Conservation (phyloP, 1,140 invertebrate species). For the Caenorhabditis remanei region DNA sequence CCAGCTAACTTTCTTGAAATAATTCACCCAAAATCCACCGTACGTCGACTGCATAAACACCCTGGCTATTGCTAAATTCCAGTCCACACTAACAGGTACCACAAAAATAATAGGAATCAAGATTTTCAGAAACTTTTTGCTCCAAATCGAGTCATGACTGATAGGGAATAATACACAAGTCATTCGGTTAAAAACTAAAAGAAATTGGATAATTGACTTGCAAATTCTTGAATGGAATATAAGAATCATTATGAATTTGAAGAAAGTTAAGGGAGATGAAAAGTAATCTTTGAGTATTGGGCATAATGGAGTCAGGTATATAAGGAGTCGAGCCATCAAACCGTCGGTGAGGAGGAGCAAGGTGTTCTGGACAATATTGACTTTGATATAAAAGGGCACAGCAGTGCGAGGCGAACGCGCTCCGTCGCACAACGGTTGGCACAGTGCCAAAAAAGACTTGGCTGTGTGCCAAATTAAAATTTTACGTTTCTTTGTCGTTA, state of each 20-base stretch:
- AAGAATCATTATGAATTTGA: background rate
- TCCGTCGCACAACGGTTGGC: no score
- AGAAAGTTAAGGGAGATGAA: background rate
- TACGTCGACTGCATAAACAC: background rate
- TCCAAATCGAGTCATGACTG: background rate
- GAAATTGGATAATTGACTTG: background rate
- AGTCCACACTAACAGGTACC: background rate
- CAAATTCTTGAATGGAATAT: background rate
- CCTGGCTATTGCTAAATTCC: background rate
- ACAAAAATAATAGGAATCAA: background rate
- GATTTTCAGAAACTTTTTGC: background rate
- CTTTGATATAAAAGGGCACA: no score
- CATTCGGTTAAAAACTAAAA: conserved; percentile 13
- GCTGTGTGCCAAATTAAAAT: no score
- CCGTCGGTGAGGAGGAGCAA: background rate
- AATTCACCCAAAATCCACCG: background rate
- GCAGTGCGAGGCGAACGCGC: no score
- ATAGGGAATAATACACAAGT: conserved; percentile 19
- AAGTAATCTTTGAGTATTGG: background rate
- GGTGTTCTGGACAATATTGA: background rate
- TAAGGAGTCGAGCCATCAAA: background rate
- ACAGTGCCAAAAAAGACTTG: no score
- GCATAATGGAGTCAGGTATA: background rate
- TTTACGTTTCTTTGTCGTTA: no score
- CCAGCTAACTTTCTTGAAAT: conserved; percentile 1